Base-by-base conservation (phyloP, 2,113 vertebrate genomes). In the Coturnix japonica region DNA sequence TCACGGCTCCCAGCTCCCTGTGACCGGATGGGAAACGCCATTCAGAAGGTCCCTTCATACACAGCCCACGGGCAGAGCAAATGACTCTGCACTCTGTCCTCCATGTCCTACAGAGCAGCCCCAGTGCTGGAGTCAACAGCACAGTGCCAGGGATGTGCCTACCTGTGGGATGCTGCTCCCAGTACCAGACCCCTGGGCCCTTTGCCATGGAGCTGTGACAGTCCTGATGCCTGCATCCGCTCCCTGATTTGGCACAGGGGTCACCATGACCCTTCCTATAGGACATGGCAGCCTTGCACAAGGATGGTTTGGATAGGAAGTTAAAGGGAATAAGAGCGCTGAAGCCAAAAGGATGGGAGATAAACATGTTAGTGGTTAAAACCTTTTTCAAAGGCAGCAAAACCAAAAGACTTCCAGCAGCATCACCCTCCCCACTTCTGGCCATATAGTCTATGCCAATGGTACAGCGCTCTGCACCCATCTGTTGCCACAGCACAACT, bases 121-220 rank as follows among this genome's bases (percentile, higher is more conserved):
- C 11, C 43, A 7, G 18, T 4, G 7, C 0, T 1, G 61, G 17
- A 41, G 71, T 41, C 0, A 0, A 28, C 37, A 35, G 18, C 61
- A 37, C 44, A 30, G 35, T 20, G 31, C 60, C 1, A 0, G 35
- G 19, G 28, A 72, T 0, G 0, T 39, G 39, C 31, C 64, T 61
- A 35, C 46, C 54, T 15, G 13, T 13, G n/a, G n/a, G 54, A 69
- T 61, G 77, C 35, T 44, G 46, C 59, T 15, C 5, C 41, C 26
- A 23, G 12, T 1, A 35, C 41, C 56, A 46, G 21, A 37, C n/a
- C 46, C 14, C 33, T 7, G 3, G 57, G 33, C 13, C 33, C 21
- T 60, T 16, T 25, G 33, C 22, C 8, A 1, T 16, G 10, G 35
- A 37, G 35, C 60, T 63, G 16, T 28, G 25, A 39, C 60, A 63